phyloP scores from a whole-genome alignment of 2,888 invertebrate species.

The Gari tellinella region DNA sequence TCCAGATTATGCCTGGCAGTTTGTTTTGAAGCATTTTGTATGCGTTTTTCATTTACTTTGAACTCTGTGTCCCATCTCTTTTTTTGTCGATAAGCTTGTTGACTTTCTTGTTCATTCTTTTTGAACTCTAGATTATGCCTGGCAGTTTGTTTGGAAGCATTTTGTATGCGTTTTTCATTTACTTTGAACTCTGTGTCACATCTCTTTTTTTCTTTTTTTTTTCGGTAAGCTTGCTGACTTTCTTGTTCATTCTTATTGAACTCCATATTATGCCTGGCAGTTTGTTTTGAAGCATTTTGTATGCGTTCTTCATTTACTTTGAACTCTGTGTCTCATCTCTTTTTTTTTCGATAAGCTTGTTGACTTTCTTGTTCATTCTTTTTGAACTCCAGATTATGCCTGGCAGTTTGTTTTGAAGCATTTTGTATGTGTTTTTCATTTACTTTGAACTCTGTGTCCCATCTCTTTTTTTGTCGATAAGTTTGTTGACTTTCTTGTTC shows the following conservation, averaged over 20 bases:
- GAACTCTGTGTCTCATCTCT: no score
- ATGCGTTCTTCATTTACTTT: background rate
- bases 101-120: background rate
- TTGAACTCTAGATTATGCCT: background rate
- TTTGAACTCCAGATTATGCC: background rate
- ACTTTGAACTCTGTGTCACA: background rate
- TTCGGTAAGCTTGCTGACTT: background rate
- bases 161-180: background rate
- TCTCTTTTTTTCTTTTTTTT: background rate
- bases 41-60: background rate
- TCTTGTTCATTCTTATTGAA: background rate
- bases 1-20: background rate
- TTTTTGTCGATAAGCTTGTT: background rate
- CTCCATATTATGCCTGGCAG: background rate
- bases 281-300: background rate
- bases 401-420: background rate
- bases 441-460: background rate
- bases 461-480: background rate
- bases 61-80: background rate
- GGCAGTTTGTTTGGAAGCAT: background rate
- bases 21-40: background rate
- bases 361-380: background rate
- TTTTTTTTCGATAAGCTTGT: background rate
- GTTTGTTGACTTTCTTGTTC: background rate
- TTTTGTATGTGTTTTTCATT: constrained; percentile 5